These are phyloP conservation scores for Dermatemys mawii DNA, from an alignment of 2,113 vertebrate species.

Conservation along the genomic window DNA sequence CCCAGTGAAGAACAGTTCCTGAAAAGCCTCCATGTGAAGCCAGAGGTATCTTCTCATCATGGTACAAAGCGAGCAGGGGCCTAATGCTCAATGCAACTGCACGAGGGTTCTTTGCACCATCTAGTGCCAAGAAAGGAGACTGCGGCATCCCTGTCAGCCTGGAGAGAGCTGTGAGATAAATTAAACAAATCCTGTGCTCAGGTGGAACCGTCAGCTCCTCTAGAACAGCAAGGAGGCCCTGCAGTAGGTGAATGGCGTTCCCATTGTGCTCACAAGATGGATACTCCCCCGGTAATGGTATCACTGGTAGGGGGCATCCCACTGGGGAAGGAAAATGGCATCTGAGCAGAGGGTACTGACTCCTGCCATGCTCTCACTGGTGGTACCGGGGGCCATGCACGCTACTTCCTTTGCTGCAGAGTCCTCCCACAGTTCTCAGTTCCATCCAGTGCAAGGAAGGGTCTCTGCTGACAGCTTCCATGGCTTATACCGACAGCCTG, in stretches of 20 bases:
- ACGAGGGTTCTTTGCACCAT: conserved; percentile 70
- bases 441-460: background rate
- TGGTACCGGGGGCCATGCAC: background rate
- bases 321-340: background rate
- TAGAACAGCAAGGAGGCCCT: background rate
- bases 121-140: conserved; percentile 67
- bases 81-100: conserved; percentile 22
- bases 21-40: conserved; percentile 54
- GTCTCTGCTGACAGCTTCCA: background rate
- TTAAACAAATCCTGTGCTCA: background rate
- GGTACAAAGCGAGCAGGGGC: conserved; percentile 28
- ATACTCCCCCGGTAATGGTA: background rate
- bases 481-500: background rate
- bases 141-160: background rate
- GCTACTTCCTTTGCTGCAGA: background rate
- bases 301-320: background rate
- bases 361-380: background rate
- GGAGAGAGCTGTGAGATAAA: background rate
- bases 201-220: background rate
- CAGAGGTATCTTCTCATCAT: conserved; percentile 56
- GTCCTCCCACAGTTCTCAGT: background rate
- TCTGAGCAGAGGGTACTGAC: background rate
- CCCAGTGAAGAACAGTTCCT: conserved; percentile 42
- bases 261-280: background rate
- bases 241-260: background rate